phyloP scores from a whole-genome alignment of 2,113 vertebrate genomes.

The Pagrus major region DNA sequence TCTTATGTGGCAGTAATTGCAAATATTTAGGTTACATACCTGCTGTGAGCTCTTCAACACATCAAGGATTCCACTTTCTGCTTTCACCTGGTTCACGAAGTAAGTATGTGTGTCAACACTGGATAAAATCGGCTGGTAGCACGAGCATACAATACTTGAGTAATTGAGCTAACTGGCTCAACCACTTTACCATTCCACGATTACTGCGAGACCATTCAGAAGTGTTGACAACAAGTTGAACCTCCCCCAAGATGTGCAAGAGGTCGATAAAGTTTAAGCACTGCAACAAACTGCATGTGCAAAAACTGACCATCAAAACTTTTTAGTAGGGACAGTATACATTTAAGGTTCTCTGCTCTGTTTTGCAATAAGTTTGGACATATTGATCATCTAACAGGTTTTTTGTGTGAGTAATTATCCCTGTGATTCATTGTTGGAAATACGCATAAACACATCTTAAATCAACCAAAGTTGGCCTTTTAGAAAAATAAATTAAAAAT shows the following conservation, averaged over 20 bases:
- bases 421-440: background rate
- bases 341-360: background rate
- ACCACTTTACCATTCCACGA: background rate
- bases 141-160: background rate
- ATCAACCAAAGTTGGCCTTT: background rate
- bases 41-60: background rate
- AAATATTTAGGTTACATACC: background rate
- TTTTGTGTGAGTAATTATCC: background rate
- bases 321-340: background rate
- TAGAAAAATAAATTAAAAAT: background rate
- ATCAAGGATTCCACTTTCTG: background rate
- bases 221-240: background rate
- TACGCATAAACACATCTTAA: background rate
- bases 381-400: background rate
- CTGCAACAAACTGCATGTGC: conserved; percentile 11
- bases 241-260: conserved; percentile 16
- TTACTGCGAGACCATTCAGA: background rate
- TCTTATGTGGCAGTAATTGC: background rate
- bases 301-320: background rate
- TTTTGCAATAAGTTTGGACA: background rate
- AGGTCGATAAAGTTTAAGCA: conserved; percentile 10
- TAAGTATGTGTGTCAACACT: background rate
- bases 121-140: background rate
- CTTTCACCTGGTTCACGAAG: background rate
- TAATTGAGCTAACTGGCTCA: conserved; percentile 10